Base-by-base conservation (phyloP, 2,888 invertebrate species). In the Drosophila antonietae region DNA sequence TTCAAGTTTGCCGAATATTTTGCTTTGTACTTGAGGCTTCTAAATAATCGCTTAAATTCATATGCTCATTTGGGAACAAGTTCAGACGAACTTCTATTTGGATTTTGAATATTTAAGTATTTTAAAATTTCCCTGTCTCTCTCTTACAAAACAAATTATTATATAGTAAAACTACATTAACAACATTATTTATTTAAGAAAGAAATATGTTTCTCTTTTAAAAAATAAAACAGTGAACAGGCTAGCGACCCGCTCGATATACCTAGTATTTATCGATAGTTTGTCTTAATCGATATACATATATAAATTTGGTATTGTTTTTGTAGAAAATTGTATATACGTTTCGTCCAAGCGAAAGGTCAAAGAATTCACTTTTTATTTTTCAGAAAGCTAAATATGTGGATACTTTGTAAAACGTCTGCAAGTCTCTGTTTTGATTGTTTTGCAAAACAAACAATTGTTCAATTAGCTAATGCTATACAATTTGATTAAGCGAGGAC, bases 41-140 rank as follows among this genome's bases (percentile, higher is more conserved):
- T 8, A 23, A 9, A 23, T 46, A 46, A 46, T 46, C 37, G 46
- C 35, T 47, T 71, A 39, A 15, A 14, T 35, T 20, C n/a, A 39
- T 15, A 47, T n/a, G 55, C 39, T 68, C 23, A 47, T 43, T 43
- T 39, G 0, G 39, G 71, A 70, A 60, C 62, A 6, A 28, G 41
- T 23, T 68, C 60, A 51, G 3, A 37, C 15, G 37, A 68, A 39
- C 43, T 15, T n/a, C 0, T 49, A 35, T 18, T 28, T 12, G 33
- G 4, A 28, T 3, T 31, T 41, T 8, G 20, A 15, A 10, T 3
- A 3, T 2, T 3, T 52, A 31, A 15, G 9, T 23, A 44, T 20
- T 37, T 7, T 28, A 28, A 18, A 18, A 2, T 28, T 47, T 47
- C n/a, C 2, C 20, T n/a, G 43, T 5, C 18, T 43, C 1, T 2